Conservation (phyloP, 2,113 vertebrate genomes). For the Synchiropus splendidus region DNA sequence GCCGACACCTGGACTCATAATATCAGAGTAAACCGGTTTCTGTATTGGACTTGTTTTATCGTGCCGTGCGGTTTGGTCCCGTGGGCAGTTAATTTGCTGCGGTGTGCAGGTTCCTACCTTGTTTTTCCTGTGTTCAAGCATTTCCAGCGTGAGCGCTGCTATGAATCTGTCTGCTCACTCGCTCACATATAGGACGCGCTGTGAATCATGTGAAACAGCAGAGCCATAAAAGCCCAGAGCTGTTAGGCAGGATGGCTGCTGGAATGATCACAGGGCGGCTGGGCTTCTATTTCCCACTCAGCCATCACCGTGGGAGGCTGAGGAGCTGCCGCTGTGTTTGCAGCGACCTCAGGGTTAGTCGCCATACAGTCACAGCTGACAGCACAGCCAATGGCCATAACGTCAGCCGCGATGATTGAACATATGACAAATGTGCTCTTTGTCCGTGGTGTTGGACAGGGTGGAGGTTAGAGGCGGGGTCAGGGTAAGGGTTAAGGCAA, state of each 20-base stretch:
- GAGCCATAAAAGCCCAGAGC: constrained; percentile 55
- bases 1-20: background rate
- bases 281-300: constrained; percentile 37
- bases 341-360: constrained; percentile 38
- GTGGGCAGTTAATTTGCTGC: constrained; percentile 2
- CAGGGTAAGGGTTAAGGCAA: constrained; percentile 59
- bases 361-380: constrained; percentile 46
- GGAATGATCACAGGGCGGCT: constrained; percentile 56
- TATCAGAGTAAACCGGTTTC: background rate
- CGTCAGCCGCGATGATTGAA: constrained; percentile 60
- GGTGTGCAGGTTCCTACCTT: constrained; percentile 12
- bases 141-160: constrained; percentile 2
- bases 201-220: constrained; percentile 51
- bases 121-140: constrained; percentile 13
- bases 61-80: background rate
- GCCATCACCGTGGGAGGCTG: constrained; percentile 43
- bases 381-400: constrained; percentile 55
- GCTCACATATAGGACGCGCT: constrained; percentile 47
- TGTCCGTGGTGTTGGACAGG: constrained; percentile 53
- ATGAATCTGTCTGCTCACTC: constrained; percentile 52
- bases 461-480: constrained; percentile 54
- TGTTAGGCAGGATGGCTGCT: constrained; percentile 58
- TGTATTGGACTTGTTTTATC: background rate
- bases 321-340: constrained; percentile 25
- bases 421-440: constrained; percentile 63